Conservation (phyloP, 1,140 invertebrate species). For the Bombus breviceps region DNA sequence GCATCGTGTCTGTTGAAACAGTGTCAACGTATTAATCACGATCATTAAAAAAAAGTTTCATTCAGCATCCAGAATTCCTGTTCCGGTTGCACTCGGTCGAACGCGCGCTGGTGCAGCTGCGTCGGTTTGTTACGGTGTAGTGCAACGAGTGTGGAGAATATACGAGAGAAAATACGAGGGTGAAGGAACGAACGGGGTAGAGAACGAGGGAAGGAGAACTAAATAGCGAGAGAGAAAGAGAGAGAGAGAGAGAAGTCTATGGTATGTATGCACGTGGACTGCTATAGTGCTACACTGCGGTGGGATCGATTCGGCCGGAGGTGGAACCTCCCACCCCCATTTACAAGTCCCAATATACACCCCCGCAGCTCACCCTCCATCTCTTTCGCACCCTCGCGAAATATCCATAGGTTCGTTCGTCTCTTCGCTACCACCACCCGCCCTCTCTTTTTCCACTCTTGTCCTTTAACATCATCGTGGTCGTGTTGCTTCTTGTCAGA, state of each 20-base stretch:
- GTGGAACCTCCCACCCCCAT: constrained; percentile 65
- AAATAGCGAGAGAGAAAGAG: neutral
- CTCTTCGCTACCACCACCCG: neutral
- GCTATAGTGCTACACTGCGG: constrained; percentile 80
- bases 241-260: constrained; percentile 53
- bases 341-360: constrained; percentile 80
- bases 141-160: constrained; percentile 33
- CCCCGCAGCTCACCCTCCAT: constrained; percentile 66
- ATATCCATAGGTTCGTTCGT: constrained; percentile 69
- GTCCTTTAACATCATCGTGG: constrained; percentile 34
- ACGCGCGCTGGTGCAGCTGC: constrained; percentile 17
- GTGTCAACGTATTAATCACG: constrained; percentile 39
- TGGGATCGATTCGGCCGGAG: constrained; percentile 80
- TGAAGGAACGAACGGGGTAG: neutral
- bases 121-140: constrained; percentile 57
- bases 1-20: neutral
- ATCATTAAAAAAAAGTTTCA: constrained; percentile 44
- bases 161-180: constrained; percentile 11
- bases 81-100: neutral
- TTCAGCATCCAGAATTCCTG: constrained; percentile 28
- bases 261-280: constrained; percentile 79
- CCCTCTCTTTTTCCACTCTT: constrained; percentile 45
- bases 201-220: neutral
- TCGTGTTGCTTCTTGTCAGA: constrained; percentile 44
- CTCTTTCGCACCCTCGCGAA: constrained; percentile 68